Percentiles rank a stretch among this genome's conserved stretches.
These are phyloP conservation scores for Zaprionus lachaisei DNA, from an alignment of 1,140 invertebrate genomes.

Conservation along the genomic window DNA sequence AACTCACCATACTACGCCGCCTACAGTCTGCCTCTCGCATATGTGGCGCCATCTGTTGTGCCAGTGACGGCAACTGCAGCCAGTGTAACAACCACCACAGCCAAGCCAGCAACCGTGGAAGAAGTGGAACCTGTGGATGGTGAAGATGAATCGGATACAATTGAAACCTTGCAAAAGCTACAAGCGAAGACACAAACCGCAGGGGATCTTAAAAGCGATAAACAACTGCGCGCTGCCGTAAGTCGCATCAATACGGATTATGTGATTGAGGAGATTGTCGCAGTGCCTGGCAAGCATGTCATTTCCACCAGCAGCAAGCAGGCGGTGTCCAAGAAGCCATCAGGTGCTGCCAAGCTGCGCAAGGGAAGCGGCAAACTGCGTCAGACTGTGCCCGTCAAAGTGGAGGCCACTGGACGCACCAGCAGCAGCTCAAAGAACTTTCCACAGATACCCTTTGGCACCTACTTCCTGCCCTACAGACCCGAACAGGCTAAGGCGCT, in stretches of 20 bases:
- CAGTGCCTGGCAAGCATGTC: constrained; percentile 68
- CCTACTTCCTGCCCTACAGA: constrained; percentile 74
- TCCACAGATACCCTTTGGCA: constrained; percentile 77
- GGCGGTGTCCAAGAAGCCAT: neutral
- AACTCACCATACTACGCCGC: constrained; percentile 57
- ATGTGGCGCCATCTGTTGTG: constrained; percentile 55
- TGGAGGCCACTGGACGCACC: constrained; percentile 79
- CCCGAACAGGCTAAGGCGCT: constrained; percentile 46
- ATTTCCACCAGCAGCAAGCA: constrained; percentile 49
- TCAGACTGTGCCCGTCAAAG: constrained; percentile 57
- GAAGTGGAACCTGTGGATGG: constrained; percentile 29
- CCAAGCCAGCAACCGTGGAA: constrained; percentile 36
- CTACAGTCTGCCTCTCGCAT: constrained; percentile 53
- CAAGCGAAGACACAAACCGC: constrained; percentile 55
- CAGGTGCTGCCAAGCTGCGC: constrained; percentile 36
- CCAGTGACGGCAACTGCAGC: neutral
- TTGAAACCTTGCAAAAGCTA: constrained; percentile 62
- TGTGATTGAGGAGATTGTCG: constrained; percentile 75
- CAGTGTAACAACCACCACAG: constrained; percentile 43
- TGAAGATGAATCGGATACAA: constrained; percentile 27
- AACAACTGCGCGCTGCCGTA: constrained; percentile 59
- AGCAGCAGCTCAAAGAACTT: constrained; percentile 61
- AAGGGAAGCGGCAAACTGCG: constrained; percentile 20
- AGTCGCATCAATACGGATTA: constrained; percentile 72
- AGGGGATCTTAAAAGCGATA: constrained; percentile 64